Base-by-base conservation (phyloP, 2,113 vertebrate species). In the Thomomys bottae region DNA sequence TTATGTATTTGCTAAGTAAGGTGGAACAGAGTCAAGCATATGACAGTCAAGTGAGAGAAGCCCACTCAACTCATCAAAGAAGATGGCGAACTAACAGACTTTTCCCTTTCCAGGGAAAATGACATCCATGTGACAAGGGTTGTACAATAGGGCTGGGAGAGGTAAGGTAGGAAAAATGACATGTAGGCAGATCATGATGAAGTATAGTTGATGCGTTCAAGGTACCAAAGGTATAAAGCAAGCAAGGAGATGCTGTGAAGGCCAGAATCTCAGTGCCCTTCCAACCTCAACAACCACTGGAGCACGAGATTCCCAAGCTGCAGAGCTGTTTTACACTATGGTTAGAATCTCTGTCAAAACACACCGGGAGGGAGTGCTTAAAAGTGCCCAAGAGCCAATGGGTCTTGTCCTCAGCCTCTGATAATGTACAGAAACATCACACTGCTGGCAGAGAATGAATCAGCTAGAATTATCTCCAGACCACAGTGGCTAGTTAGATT, bases 301-400 rank as follows among this genome's bases (percentile, higher is more conserved):
- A 83, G 40, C 59, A 89, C 2, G 11, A 66, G 17, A 36, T 30
- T 82, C 87, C 34, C 26, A 34, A 80, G 73, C 40, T 89, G 71
- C 59, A 68, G 6, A 30, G 64, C 34, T 88, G 32, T 14, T n/a
- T 92, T 76, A 86, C 18, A 42, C 45, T 80, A 89, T 40, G 73
- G 70, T 82, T 66, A 78, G 28, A 81, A 87, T 67, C 70, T 75
- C 61, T 4, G 66, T 87, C 34, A 42, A 86, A 92, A 71, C 34
- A 36, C 0, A 79, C 88, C 59, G 78, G 23, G 45, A 89, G 88
- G 40, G 18, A 86, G 30, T 5, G 8, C 77, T 72, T 59, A 78
- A 6, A 92, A 93, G 84, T 45, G 24, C 24, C 77, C 64, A 59
- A 45, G 14, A 21, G 64, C 5, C 26, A 67, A 54, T 2, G 6